Evolutionary conservation across 2,113 vertebrate genomes (phyloP), one percentile per base, ranked within the genome.

Genomic region (Limnothrissa miodon): DNA sequence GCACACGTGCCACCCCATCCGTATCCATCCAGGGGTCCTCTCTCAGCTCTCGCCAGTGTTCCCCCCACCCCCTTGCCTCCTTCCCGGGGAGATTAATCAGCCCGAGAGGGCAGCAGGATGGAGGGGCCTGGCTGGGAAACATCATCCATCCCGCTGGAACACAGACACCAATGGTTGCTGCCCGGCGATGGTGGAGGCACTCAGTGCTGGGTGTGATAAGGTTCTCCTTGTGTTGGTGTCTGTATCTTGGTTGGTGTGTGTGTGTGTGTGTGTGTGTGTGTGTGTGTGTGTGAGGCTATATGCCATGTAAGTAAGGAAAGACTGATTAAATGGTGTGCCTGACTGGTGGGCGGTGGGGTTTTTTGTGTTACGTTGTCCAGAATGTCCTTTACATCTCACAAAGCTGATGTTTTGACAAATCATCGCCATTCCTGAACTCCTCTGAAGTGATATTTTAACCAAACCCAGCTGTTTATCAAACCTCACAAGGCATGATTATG

Each of bases 201-300:
- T 74, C 29, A 15, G 66, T 74, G 66, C 19, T 10, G 2, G 42
- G 42, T 42, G n/a, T n/a, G n/a, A n/a, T 70, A 33, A 25, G 25
- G 9, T 33, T 33, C 25, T 13, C n/a, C n/a, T 0, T 29, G 25
- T 33, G 66, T 74, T 11, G 17, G 53, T 56, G 53, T 56, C 11
- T 56, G 53, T 56, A 21, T 56, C 17, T 66, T 45, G 11, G 7
- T 9, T 19, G 9, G 59, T 66, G 59, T 66, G 59, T 66, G 59
- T 25, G 25, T 66, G 59, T 82, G 62, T 82, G 82, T 53, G 70
- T 66, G 59, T 66, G 59, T 66, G 59, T 66, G 59, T 25, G 25
- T 66, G 59, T 82, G 62, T 82, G 82, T 53, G 70, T 78, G 45
- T 78, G 82, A 39, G 25, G 62, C 25, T 39, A 33, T 39, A 15